Evolutionary conservation across 2,888 invertebrate species (phyloP).

Genomic region (Rapana venosa): DNA sequence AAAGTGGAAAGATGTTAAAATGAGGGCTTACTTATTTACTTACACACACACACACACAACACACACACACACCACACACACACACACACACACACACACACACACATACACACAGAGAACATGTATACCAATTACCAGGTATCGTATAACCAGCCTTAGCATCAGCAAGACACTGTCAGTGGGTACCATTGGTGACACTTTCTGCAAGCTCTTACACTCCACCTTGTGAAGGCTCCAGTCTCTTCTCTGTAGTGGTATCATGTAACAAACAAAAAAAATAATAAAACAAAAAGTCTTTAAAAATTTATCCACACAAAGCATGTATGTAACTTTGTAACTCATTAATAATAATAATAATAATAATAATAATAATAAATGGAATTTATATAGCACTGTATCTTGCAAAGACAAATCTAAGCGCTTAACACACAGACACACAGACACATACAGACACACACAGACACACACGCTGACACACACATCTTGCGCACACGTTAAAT

Average conservation of each 20-base stretch:
- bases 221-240: conserved; percentile 32
- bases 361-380: too few relatives aligned
- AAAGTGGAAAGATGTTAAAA: too few relatives aligned
- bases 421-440: not conserved
- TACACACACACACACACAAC: not conserved
- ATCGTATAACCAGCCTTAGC: conserved; percentile 86
- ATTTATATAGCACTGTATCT: too few relatives aligned
- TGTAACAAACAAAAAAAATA: not conserved
- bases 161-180: conserved; percentile 91
- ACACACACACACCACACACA: not conserved
- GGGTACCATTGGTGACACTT: conserved; percentile 85
- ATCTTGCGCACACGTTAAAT: too few relatives aligned
- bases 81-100: not conserved
- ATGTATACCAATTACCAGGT: conserved; percentile 76
- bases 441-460: not conserved
- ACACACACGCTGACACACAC: not conserved
- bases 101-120: not conserved
- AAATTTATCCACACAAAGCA: too few relatives aligned
- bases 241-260: not conserved
- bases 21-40: not conserved
- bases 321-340: not conserved
- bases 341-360: too few relatives aligned
- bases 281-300: not conserved
- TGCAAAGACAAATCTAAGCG: too few relatives aligned
- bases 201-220: conserved; percentile 83